Conservation (phyloP, 2,888 invertebrate genomes). For the Leptothorax acervorum region DNA sequence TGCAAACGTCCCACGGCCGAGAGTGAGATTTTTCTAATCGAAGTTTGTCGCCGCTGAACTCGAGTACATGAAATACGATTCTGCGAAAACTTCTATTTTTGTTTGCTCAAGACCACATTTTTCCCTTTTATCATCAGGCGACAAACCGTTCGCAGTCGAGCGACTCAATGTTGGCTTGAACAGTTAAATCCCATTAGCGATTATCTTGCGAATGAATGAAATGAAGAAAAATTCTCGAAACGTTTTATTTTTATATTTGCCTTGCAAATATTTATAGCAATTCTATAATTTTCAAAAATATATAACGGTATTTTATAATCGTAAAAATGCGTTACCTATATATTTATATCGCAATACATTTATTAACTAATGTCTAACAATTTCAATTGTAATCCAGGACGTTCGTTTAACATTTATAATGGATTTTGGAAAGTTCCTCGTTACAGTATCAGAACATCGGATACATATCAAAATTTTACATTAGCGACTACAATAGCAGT, state of each 20-base stretch:
- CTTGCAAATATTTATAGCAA: not conserved
- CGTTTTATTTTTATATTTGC: not conserved
- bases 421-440: not conserved
- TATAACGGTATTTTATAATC: not conserved
- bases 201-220: not conserved
- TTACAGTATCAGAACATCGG: not conserved
- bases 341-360: not conserved
- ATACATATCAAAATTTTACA: constrained; percentile 1
- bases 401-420: not conserved
- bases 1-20: constrained; percentile 9
- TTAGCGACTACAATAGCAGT: not conserved
- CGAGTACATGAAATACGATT: not conserved
- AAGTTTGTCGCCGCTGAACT: constrained; percentile 14
- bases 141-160: not conserved
- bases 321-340: not conserved
- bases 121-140: not conserved
- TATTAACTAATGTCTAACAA: not conserved
- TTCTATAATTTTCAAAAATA: not conserved
- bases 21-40: constrained; percentile 40
- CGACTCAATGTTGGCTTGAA: not conserved
- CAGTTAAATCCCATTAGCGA: constrained; percentile 8
- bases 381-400: not conserved
- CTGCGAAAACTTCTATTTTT: not conserved
- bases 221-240: not conserved
- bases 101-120: constrained; percentile 5